These are phyloP conservation scores for Adela reaumurella DNA, from an alignment of 2,888 invertebrate species.

Conservation along the genomic window DNA sequence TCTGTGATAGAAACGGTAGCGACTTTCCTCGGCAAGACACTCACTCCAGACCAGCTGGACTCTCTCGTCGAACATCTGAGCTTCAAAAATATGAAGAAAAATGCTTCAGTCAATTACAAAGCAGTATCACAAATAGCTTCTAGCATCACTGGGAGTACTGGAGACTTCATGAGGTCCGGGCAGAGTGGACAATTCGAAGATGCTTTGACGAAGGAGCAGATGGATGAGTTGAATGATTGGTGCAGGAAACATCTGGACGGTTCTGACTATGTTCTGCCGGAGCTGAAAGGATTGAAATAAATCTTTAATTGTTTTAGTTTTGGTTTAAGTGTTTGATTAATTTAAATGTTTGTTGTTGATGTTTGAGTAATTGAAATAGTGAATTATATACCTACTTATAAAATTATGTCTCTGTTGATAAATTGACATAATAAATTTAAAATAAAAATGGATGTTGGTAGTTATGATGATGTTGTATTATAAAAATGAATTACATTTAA, in stretches of 20 bases:
- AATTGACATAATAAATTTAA: too few relatives aligned
- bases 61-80: conserved; percentile 50
- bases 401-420: too few relatives aligned
- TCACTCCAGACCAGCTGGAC: conserved; percentile 36
- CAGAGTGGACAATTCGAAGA: conserved; percentile 34
- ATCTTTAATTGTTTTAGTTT: too few relatives aligned
- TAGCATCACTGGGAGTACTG: conserved; percentile 19
- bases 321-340: too few relatives aligned
- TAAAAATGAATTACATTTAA: too few relatives aligned
- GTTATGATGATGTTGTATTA: too few relatives aligned
- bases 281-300: background rate
- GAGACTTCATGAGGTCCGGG: conserved; percentile 43
- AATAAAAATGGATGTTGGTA: too few relatives aligned
- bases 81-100: conserved; percentile 56
- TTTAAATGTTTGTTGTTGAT: too few relatives aligned
- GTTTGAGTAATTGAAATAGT: too few relatives aligned
- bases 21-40: conserved; percentile 42
- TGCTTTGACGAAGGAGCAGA: conserved; percentile 23
- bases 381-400: too few relatives aligned
- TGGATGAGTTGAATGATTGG: conserved; percentile 43
- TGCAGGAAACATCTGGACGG: conserved; percentile 14
- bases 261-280: background rate
- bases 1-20: conserved; percentile 45
- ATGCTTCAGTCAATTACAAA: conserved; percentile 47
- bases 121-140: background rate